A percentile compares a stretch with the other conserved stretches of the same genome.
phyloP scores from a whole-genome alignment of 2,797 vertebrate genomes.

The Brachyrhaphis roseni region DNA sequence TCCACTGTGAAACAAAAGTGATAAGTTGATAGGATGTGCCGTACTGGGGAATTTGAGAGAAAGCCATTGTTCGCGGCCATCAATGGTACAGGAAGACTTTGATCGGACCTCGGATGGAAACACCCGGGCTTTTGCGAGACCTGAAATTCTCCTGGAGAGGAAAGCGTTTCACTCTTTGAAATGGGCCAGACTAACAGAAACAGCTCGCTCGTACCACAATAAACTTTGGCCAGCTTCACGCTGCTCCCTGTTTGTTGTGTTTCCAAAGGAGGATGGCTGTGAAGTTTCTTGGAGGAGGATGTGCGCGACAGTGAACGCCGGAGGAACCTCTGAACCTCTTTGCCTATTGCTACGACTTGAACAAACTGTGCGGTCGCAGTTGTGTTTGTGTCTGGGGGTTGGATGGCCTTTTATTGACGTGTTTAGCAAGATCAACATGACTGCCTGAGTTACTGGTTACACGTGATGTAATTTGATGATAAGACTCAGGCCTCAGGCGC shows the following conservation, averaged over 20 bases:
- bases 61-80: slow-evolving; percentile 68
- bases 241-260: slow-evolving; percentile 71
- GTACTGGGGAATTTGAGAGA: slow-evolving; percentile 18
- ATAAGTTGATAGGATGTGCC: slow-evolving; percentile 16
- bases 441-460: slow-evolving; percentile 77
- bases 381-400: slow-evolving; percentile 15
- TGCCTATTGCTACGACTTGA: slow-evolving; percentile 13
- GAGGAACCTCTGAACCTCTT: slow-evolving; percentile 50
- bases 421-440: slow-evolving; percentile 61
- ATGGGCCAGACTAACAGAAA: slow-evolving; percentile 51
- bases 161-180: slow-evolving; percentile 65
- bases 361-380: slow-evolving; percentile 19
- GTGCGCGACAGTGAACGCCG: slow-evolving; percentile 25
- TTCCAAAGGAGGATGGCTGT: slow-evolving; percentile 49
- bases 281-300: slow-evolving; percentile 67
- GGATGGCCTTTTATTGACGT: slow-evolving; percentile 58
- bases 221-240: slow-evolving; percentile 56
- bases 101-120: slow-evolving; percentile 59
- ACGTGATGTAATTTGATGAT: slow-evolving; percentile 67
- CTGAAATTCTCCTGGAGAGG: slow-evolving; percentile 45
- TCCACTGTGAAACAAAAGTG: background rate
- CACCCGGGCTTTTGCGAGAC: slow-evolving; percentile 61
- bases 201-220: slow-evolving; percentile 54
- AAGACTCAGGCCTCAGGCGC: slow-evolving; percentile 61
- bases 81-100: slow-evolving; percentile 79